phyloP scores from a whole-genome alignment of 1,140 invertebrate genomes.

The Oscheius sp. region DNA sequence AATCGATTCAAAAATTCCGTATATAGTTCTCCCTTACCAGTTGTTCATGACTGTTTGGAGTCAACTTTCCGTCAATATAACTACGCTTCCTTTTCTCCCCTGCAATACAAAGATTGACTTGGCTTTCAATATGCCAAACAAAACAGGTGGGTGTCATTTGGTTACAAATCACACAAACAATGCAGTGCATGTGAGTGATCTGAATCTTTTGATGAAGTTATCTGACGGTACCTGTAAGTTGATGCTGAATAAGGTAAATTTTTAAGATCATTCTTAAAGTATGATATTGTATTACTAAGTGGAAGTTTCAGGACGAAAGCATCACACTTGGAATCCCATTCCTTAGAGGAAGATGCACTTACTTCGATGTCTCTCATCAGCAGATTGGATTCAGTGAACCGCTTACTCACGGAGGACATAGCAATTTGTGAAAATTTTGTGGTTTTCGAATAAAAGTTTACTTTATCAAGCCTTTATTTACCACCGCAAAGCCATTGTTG shows the following conservation, averaged over 20 bases:
- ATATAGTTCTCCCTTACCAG: not conserved
- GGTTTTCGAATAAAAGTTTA: too few species aligned
- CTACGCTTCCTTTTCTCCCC: not conserved
- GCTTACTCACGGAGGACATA: too few species aligned
- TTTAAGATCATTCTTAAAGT: too few species aligned
- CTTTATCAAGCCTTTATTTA: too few species aligned
- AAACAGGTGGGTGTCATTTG: not conserved
- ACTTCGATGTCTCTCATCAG: constrained; percentile 1
- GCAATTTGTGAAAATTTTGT: too few species aligned
- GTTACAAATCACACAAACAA: not conserved
- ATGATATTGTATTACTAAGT: too few species aligned
- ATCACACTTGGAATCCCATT: constrained; percentile 8
- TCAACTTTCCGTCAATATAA: not conserved
- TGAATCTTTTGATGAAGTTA: not conserved
- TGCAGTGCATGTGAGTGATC: not conserved
- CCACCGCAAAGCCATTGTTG: too few species aligned
- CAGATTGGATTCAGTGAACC: not conserved
- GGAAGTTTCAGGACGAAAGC: not conserved
- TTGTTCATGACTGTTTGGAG: not conserved
- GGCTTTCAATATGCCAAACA: not conserved
- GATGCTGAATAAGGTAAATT: not conserved
- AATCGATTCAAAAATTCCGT: not conserved
- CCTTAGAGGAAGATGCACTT: constrained; percentile 5
- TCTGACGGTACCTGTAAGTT: not conserved
- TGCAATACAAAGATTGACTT: not conserved